Evolutionary conservation across 2,888 invertebrate species (phyloP).

Genomic region (Pterostichus madidus): DNA sequence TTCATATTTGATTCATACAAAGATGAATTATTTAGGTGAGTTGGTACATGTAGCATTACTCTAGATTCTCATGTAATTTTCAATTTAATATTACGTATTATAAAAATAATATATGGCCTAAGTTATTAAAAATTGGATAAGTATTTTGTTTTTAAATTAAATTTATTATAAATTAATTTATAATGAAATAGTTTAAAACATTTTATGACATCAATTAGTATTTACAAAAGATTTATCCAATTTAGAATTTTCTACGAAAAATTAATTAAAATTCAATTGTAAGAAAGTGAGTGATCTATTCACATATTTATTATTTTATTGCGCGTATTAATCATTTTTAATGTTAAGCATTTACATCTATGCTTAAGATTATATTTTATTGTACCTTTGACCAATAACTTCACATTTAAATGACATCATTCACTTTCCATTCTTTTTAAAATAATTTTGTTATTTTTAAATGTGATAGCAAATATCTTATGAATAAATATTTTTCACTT

Average conservation of each 20-base stretch:
- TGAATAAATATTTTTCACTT: slow-evolving; percentile 67
- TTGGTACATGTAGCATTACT: slow-evolving; percentile 17
- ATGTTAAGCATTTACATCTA: slow-evolving; percentile 37
- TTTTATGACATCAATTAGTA: slow-evolving; percentile 27
- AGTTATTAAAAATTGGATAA: slow-evolving; percentile 41
- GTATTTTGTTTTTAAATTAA: slow-evolving; percentile 28
- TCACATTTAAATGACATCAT: slow-evolving; percentile 51
- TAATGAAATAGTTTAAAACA: background rate
- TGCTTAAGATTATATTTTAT: slow-evolving; percentile 52
- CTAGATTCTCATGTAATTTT: slow-evolving; percentile 35
- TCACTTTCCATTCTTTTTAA: slow-evolving; percentile 68
- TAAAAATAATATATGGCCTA: slow-evolving; percentile 17
- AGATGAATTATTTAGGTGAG: slow-evolving; percentile 13
- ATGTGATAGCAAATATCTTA: slow-evolving; percentile 63
- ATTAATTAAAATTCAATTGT: slow-evolving; percentile 16
- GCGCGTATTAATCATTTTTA: slow-evolving; percentile 9
- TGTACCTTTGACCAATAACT: slow-evolving; percentile 53
- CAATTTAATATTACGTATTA: slow-evolving; percentile 27
- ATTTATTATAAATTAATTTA: background rate
- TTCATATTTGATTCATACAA: slow-evolving; percentile 27
- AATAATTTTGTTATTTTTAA: slow-evolving; percentile 67
- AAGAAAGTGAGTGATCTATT: slow-evolving; percentile 52
- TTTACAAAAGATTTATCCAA: slow-evolving; percentile 31
- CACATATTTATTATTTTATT: slow-evolving; percentile 29
- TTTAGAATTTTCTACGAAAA: background rate